These are phyloP conservation scores for Lacanobia oleracea DNA, from an alignment of 2,888 invertebrate genomes.

Conservation along the genomic window DNA sequence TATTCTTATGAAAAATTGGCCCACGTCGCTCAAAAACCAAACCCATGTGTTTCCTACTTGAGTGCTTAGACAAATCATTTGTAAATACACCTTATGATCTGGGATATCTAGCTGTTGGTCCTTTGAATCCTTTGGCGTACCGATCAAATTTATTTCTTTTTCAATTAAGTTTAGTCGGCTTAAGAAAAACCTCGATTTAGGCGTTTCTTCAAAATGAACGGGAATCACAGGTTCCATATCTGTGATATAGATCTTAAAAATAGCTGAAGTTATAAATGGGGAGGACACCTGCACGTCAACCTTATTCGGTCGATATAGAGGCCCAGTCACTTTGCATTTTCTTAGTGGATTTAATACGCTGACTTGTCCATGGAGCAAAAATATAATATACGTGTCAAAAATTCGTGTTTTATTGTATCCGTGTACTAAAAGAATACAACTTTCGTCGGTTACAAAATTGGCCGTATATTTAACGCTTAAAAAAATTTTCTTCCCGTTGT, in stretches of 20 bases:
- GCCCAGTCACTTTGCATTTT: constrained; percentile 85
- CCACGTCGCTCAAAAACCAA: constrained; percentile 83
- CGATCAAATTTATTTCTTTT: constrained; percentile 77
- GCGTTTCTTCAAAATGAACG: constrained; percentile 71
- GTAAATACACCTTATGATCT: constrained; percentile 82
- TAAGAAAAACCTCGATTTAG: constrained; percentile 77
- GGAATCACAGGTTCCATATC: constrained; percentile 83
- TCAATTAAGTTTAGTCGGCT: constrained; percentile 82
- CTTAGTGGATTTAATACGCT: constrained; percentile 78
- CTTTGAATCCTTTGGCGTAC: constrained; percentile 80
- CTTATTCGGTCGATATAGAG: constrained; percentile 83
- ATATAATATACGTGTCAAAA: constrained; percentile 85
- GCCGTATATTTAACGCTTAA: constrained; percentile 83
- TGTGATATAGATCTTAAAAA: constrained; percentile 76
- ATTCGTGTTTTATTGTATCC: constrained; percentile 87
- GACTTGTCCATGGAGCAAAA: constrained; percentile 78
- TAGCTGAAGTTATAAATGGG: constrained; percentile 75
- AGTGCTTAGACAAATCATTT: constrained; percentile 83
- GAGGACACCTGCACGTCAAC: constrained; percentile 82
- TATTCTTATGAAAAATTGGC: constrained; percentile 84
- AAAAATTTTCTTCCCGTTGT: constrained; percentile 82
- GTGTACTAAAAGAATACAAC: constrained; percentile 81
- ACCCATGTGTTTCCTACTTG: constrained; percentile 83
- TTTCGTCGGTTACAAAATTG: constrained; percentile 80
- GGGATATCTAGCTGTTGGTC: constrained; percentile 75